Percentiles rank a stretch among this genome's conserved stretches.
Conservation (phyloP, 2,888 invertebrate species). For the Drosophila ochracea region DNA sequence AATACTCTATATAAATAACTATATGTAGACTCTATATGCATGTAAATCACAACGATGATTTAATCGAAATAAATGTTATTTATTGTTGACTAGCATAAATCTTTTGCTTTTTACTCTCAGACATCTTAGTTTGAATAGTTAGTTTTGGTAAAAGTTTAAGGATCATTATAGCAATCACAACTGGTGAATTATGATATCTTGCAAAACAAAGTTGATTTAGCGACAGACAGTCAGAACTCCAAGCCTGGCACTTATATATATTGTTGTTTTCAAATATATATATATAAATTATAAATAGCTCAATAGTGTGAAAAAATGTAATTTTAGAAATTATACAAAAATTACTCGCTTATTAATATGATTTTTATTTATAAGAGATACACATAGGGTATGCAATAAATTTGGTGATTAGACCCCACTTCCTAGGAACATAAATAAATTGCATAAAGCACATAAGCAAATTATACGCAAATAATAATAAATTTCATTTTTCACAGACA, state of each 20-base stretch:
- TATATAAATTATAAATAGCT: not conserved
- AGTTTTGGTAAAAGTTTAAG: not conserved
- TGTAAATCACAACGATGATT: constrained; percentile 40
- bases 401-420: not conserved
- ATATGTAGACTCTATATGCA: constrained; percentile 14
- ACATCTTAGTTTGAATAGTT: not conserved
- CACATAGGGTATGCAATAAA: not conserved
- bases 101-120: not conserved
- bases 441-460: not conserved
- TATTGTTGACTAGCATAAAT: constrained; percentile 55
- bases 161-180: not conserved
- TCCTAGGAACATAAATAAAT: not conserved
- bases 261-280: not conserved
- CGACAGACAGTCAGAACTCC: not conserved
- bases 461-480: not conserved
- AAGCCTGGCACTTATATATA: not conserved
- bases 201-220: not conserved
- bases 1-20: not conserved
- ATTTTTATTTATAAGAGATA: not conserved
- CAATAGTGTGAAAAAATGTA: too few species aligned
- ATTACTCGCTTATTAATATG: not conserved
- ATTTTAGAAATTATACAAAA: not conserved
- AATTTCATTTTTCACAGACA: not conserved
- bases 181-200: not conserved
- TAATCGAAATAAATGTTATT: constrained; percentile 63